These are phyloP conservation scores for Sebastes alutus DNA, from an alignment of 2,797 vertebrate genomes.

Conservation along the genomic window DNA sequence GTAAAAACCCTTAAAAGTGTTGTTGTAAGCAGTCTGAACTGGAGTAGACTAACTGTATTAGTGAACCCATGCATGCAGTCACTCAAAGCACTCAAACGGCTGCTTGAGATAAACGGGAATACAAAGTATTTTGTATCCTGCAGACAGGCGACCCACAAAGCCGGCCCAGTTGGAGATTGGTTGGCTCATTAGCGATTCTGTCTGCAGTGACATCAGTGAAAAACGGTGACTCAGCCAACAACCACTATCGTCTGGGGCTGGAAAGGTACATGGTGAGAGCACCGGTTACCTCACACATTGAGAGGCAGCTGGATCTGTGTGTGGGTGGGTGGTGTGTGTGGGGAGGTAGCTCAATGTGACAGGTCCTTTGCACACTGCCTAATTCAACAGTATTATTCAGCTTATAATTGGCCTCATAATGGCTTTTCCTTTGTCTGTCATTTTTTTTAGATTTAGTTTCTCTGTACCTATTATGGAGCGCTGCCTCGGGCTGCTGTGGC, in stretches of 20 bases:
- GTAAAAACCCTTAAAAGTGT: background rate
- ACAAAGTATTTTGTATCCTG: background rate
- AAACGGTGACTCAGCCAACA: slow-evolving; percentile 56
- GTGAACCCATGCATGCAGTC: background rate
- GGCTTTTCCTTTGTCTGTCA: background rate
- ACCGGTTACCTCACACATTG: slow-evolving; percentile 20
- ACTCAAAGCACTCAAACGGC: background rate
- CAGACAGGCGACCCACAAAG: background rate
- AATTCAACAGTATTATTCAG: slow-evolving; percentile 10
- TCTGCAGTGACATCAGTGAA: slow-evolving; percentile 57
- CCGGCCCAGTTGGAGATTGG: slow-evolving; percentile 4
- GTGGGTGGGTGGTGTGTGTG: slow-evolving; percentile 7
- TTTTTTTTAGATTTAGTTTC: background rate
- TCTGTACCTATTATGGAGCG: background rate
- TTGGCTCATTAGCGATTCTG: slow-evolving; percentile 55
- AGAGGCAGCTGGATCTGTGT: slow-evolving; percentile 5
- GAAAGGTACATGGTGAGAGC: slow-evolving; percentile 37
- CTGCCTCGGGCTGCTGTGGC: background rate
- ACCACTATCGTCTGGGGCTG: slow-evolving; percentile 1
- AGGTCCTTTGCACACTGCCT: slow-evolving; percentile 7
- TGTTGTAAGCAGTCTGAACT: background rate
- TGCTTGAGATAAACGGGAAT: background rate
- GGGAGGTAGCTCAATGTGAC: slow-evolving; percentile 1
- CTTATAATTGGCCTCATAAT: slow-evolving; percentile 26
- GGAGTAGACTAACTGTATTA: background rate